Base-by-base conservation (phyloP, 2,888 invertebrate species). In the Eledone cirrhosa region DNA sequence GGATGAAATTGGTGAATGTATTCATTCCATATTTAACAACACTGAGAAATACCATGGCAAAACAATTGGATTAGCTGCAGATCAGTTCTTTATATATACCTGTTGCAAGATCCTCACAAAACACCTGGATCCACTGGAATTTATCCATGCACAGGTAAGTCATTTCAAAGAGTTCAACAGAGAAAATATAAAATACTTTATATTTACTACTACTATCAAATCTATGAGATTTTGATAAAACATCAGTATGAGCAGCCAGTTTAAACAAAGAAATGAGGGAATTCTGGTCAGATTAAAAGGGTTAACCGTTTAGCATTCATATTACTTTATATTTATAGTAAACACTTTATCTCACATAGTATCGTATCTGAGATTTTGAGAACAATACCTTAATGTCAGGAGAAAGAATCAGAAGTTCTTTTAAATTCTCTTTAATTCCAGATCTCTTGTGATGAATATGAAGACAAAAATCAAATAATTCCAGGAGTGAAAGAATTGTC, bases 111-210 rank as follows among this genome's bases (percentile, higher is more conserved):
- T 48, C 24, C 76, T 76, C n/a, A 47, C 76, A 14, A 48, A 48
- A n/a, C 76, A 76, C 14, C 76, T 76, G 1, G 4, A 24, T 29
- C 76, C 76, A 76, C 29, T 47, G 48, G 76, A 48, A 48, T 76
- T 76, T 47, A 29, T 48, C 29, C 48, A 76, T 76, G 48, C 76
- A n/a, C 76, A 76, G 76, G 76, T 76, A 47, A 48, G 76, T 47
- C 3, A 33, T 14, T 24, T 27, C 2, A 72, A 33, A 72, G 5
- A 63, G 11, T 63, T 1, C 1, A 41, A 41, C 11, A 41, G 41
- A 41, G 8, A 41, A 41, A 41, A 5, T 41, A 41, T 11, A 41
- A 41, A n/a, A n/a, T n/a, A n/a, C n/a, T n/a, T n/a, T n/a, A n/a
- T n/a, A n/a, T n/a, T n/a, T n/a, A n/a, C n/a, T n/a, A n/a, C n/a